These are phyloP conservation scores for Pyrocoelia pectoralis DNA, from an alignment of 2,888 invertebrate genomes.

Conservation along the genomic window DNA sequence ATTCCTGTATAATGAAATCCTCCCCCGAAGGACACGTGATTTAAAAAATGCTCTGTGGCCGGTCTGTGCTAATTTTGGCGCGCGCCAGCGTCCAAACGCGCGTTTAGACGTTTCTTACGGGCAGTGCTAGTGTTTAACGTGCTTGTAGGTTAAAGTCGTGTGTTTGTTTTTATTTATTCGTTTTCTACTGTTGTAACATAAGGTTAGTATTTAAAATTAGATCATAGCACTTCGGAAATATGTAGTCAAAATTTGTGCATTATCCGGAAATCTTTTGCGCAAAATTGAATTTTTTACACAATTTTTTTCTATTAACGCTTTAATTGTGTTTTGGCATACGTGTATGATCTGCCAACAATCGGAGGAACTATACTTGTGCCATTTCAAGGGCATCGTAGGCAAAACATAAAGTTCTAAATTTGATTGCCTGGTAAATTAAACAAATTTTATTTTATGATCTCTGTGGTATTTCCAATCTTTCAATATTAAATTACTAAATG, in stretches of 20 bases:
- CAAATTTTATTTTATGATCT: no score
- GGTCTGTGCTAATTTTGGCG: slow-evolving; percentile 49
- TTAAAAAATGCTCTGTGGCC: slow-evolving; percentile 29
- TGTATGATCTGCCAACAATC: slow-evolving; percentile 6
- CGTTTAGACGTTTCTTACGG: slow-evolving; percentile 34
- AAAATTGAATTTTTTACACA: background rate
- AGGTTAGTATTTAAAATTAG: slow-evolving; percentile 13
- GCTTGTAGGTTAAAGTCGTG: slow-evolving; percentile 17
- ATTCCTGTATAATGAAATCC: slow-evolving; percentile 24
- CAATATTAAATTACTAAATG: no score
- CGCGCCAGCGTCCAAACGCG: slow-evolving; percentile 41
- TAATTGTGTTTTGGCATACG: background rate
- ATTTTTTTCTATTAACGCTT: background rate
- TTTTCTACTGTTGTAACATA: slow-evolving; percentile 9
- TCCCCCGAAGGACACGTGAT: slow-evolving; percentile 34
- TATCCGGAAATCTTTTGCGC: background rate
- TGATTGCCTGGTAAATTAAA: no score
- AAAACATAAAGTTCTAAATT: no score
- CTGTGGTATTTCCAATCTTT: no score
- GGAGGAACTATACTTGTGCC: slow-evolving; percentile 10
- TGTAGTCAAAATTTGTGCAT: no score
- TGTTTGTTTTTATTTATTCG: slow-evolving; percentile 14
- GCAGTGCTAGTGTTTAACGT: slow-evolving; percentile 34
- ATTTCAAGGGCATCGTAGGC: slow-evolving; percentile 11
- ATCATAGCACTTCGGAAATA: background rate